Evolutionary conservation across 2,113 vertebrate species (phyloP).

Genomic region (Melanocharis versteri): DNA sequence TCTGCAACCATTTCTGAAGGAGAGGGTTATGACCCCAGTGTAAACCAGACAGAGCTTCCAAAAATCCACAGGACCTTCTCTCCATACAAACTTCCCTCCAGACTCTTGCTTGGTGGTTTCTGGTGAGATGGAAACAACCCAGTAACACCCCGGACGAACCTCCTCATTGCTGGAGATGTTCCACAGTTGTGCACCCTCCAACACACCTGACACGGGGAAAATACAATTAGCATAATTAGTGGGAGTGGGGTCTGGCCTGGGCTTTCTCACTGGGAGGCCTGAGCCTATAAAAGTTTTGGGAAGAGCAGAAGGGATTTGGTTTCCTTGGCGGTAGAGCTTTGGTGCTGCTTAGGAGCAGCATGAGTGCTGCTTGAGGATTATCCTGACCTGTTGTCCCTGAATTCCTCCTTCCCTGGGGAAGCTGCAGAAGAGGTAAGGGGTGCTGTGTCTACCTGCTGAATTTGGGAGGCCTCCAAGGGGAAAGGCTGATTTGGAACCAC

Average conservation of each 20-base stretch:
- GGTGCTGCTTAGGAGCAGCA: accelerated
- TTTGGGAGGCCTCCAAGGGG: background rate
- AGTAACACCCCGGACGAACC: background rate
- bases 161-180: background rate
- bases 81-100: background rate
- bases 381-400: accelerated
- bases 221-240: conserved; percentile 35
- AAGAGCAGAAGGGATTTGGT: background rate
- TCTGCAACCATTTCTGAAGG: background rate
- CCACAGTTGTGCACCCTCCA: background rate
- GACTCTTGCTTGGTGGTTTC: background rate
- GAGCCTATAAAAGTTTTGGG: background rate
- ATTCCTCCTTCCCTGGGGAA: background rate
- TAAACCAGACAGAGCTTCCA: background rate
- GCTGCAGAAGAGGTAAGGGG: background rate
- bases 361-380: background rate
- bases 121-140: background rate
- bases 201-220: background rate
- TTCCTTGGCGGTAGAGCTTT: background rate
- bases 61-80: background rate
- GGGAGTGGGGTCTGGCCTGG: background rate
- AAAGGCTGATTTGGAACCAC: background rate
- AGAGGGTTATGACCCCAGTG: background rate
- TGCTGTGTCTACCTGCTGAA: accelerated
- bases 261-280: background rate